Base-by-base conservation (phyloP, 2,888 invertebrate genomes). In the Pyrrhia umbra region DNA sequence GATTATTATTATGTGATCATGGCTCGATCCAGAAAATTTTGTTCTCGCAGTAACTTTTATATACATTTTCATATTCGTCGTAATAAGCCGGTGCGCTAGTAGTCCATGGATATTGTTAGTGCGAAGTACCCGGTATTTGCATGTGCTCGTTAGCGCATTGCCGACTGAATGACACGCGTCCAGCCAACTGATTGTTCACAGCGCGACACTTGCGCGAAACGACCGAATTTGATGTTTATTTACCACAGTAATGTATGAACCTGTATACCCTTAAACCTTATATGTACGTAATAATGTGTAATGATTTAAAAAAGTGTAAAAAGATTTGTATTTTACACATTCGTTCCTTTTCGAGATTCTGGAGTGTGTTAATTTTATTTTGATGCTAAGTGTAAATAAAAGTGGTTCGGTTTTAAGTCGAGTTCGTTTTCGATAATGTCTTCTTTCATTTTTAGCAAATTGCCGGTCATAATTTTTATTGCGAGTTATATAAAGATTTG, bases 91-190 rank as follows among this genome's bases (percentile, higher is more conserved):
- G 84, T 74, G 75, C 77, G 34, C 76, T 69, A 63, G 66, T 82
- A 81, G 75, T 70, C 82, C 85, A 80, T 79, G 88, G 86, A 91
- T 90, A 92, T 93, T 92, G 94, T 94, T 92, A 92, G 90, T 83
- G 83, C 83, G 74, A 84, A 84, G 82, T 83, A 77, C 80, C 71
- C 63, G 78, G 81, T 87, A 94, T 95, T 95, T 95, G 94, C 94
- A 95, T 95, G 90, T 85, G 90, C 94, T 95, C 91, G 94, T 95
- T 95, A 95, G 92, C 89, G 93, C 94, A 91, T 90, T 86, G 92
- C 91, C 67, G 51, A 74, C 79, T 87, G 91, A 92, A 88, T 88
- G 94, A 93, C 94, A 86, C 86, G 85, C 89, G 92, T 93, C 93
- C 69, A 74, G 76, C 69, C 79, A 68, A 75, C 86, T 87, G 91